Conservation (phyloP, 2,888 invertebrate species). For the Gortyna flavago region DNA sequence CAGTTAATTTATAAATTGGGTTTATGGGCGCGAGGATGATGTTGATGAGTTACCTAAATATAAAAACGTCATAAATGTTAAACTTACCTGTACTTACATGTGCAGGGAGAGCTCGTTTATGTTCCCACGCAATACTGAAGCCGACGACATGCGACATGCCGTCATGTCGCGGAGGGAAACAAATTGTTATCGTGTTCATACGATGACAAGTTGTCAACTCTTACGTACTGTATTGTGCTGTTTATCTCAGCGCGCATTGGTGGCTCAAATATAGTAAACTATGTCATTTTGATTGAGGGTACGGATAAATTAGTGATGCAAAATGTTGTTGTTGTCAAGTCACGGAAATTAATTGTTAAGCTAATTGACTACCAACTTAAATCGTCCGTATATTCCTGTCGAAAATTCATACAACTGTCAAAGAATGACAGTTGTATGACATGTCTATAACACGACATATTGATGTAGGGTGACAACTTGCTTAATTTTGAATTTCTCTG, state of each 20-base stretch:
- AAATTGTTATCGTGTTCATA: conserved; percentile 20
- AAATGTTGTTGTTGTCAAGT: not conserved
- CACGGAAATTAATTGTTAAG: not conserved
- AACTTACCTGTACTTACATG: not conserved
- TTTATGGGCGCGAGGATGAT: not conserved
- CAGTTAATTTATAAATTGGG: not conserved
- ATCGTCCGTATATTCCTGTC: not conserved
- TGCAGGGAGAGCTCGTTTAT: not conserved
- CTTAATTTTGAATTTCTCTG: not conserved
- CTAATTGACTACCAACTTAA: not conserved
- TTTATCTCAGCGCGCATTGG: not conserved
- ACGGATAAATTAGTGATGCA: not conserved
- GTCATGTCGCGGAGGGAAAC: too few species aligned
- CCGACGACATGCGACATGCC: not conserved
- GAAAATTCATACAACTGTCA: not conserved
- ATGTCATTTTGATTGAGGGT: not conserved
- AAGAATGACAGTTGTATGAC: too few species aligned
- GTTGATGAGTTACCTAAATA: not conserved
- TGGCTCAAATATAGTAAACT: not conserved
- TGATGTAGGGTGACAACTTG: too few species aligned
- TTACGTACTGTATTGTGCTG: conserved; percentile 16
- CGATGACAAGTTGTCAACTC: conserved; percentile 20
- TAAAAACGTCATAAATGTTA: too few species aligned
- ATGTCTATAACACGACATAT: too few species aligned
- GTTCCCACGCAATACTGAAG: conserved; percentile 33